phyloP scores from a whole-genome alignment of 2,888 invertebrate genomes.

The Aromia moschata region DNA sequence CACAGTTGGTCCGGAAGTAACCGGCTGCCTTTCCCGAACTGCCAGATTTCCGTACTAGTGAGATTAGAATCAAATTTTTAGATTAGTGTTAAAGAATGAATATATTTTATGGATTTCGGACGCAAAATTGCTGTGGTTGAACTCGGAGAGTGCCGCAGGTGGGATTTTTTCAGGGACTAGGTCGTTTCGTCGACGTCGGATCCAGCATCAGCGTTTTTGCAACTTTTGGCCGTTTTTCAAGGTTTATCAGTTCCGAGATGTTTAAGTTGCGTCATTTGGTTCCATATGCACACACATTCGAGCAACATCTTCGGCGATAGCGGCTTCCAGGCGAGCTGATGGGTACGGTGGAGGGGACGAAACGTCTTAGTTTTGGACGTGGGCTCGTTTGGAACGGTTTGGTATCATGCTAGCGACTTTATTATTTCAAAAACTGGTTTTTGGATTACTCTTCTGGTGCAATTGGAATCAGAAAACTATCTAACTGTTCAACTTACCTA shows the following conservation, averaged over 20 bases:
- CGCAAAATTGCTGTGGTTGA: slow-evolving; percentile 26
- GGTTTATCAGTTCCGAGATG: slow-evolving; percentile 46
- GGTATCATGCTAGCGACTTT: too few species aligned
- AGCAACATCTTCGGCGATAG: slow-evolving; percentile 54
- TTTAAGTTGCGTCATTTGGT: slow-evolving; percentile 59
- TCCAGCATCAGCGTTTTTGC: slow-evolving; percentile 36
- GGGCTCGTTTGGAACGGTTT: too few species aligned
- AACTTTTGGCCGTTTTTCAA: slow-evolving; percentile 57
- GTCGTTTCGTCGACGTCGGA: slow-evolving; percentile 15
- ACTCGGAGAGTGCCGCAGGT: slow-evolving; percentile 3
- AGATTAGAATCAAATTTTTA: slow-evolving; percentile 43
- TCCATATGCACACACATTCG: slow-evolving; percentile 65
- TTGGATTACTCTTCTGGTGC: too few species aligned
- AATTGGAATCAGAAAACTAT: too few species aligned
- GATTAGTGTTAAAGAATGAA: slow-evolving; percentile 39
- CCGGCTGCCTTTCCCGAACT: too few species aligned
- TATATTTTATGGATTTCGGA: slow-evolving; percentile 41
- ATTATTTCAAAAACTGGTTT: too few species aligned
- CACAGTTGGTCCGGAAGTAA: not conserved
- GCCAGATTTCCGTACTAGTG: slow-evolving; percentile 29
- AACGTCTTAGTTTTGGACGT: too few species aligned
- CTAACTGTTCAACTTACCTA: too few species aligned
- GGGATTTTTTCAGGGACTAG: not conserved
- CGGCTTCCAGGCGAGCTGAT: slow-evolving; percentile 40
- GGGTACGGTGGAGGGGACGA: too few species aligned